phyloP scores from a whole-genome alignment of 2,797 vertebrate species.

The Darevskia nairensis region DNA sequence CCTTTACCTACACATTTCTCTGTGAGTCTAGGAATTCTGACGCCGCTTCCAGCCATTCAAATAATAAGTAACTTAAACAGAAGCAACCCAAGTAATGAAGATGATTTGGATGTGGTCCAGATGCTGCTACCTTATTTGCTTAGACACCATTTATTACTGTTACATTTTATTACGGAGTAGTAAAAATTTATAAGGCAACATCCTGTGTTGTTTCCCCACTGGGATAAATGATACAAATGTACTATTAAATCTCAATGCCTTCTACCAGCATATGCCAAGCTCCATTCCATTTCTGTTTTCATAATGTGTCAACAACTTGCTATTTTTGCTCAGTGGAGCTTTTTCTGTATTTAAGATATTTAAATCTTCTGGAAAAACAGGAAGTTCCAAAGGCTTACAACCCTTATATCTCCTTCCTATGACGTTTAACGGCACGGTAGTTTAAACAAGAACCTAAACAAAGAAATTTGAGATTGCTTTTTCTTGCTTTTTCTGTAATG shows the following conservation, averaged over 20 bases:
- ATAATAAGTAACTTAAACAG: background rate
- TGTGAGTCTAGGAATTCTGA: constrained; percentile 14
- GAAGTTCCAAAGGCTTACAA: constrained; percentile 47
- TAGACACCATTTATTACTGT: constrained; percentile 75
- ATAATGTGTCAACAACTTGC: constrained; percentile 66
- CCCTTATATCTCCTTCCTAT: constrained; percentile 1
- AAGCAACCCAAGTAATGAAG: constrained; percentile 61
- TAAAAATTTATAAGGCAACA: constrained; percentile 78
- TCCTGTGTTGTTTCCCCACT: constrained; percentile 72
- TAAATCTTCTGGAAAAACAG: constrained; percentile 58
- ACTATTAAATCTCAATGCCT: constrained; percentile 68
- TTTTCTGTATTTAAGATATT: constrained; percentile 44
- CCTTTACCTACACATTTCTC: background rate
- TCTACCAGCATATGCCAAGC: constrained; percentile 53
- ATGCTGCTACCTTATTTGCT: constrained; percentile 70
- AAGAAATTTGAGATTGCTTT: no score
- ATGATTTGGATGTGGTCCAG: constrained; percentile 70
- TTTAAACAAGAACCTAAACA: no score
- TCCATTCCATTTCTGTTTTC: constrained; percentile 65
- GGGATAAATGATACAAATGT: constrained; percentile 75
- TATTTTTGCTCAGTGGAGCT: constrained; percentile 59
- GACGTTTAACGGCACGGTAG: no score
- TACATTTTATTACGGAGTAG: constrained; percentile 78
- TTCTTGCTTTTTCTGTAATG: no score
- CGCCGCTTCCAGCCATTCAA: constrained; percentile 48